A percentile compares a stretch with the other conserved stretches of the same genome.
phyloP scores from a whole-genome alignment of 2,888 invertebrate genomes.

The Lycia hirtaria region DNA sequence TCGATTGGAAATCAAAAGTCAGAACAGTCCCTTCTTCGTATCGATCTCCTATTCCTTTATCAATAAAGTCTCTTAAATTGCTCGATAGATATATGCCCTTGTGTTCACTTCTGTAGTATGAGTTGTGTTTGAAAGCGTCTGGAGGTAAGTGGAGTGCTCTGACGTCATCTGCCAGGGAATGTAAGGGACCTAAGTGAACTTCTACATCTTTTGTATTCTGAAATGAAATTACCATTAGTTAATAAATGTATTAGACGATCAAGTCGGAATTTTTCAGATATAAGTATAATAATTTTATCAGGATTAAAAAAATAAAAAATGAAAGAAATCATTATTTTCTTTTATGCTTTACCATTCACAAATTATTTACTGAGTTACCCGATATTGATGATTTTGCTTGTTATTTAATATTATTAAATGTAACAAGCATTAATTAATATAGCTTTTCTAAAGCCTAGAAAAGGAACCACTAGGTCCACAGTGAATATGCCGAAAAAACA shows the following conservation, averaged over 20 bases:
- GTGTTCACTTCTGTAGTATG: constrained; percentile 36
- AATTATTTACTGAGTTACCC: too few relatives aligned
- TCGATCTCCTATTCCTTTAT: constrained; percentile 42
- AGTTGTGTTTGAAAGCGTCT: constrained; percentile 41
- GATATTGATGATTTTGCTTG: too few relatives aligned
- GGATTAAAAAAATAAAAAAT: too few relatives aligned
- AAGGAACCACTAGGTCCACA: too few relatives aligned
- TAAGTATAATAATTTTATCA: too few relatives aligned
- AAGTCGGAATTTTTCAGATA: neutral
- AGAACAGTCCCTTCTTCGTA: constrained; percentile 53
- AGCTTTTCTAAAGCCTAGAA: too few relatives aligned
- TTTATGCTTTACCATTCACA: too few relatives aligned
- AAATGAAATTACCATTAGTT: neutral
- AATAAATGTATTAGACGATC: neutral
- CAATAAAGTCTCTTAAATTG: constrained; percentile 52
- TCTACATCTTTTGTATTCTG: constrained; percentile 16
- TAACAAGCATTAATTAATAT: too few relatives aligned
- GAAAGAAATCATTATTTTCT: too few relatives aligned
- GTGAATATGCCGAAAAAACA: too few relatives aligned
- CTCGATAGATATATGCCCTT: constrained; percentile 54
- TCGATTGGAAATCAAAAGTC: constrained; percentile 41
- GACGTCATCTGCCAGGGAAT: constrained; percentile 19
- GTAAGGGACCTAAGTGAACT: constrained; percentile 11
- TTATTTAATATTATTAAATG: too few relatives aligned
- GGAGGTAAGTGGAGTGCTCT: constrained; percentile 35